Evolutionary conservation across 2,888 invertebrate genomes (phyloP).

Genomic region (Baccha elongata): DNA sequence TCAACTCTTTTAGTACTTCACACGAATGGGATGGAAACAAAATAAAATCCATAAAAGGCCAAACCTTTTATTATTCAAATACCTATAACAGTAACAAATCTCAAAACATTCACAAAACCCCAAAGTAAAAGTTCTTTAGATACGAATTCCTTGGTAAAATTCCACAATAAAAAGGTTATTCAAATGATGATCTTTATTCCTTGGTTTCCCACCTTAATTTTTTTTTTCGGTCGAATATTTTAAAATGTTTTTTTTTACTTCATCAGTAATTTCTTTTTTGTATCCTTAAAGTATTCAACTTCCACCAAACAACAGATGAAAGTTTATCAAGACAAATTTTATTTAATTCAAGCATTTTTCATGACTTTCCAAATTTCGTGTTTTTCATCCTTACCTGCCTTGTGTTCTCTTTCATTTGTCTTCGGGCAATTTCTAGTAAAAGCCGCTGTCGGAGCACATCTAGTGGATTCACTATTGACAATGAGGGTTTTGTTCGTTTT

Average conservation of each 20-base stretch:
- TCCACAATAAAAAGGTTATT: background rate
- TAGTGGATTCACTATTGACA: slow-evolving; percentile 94
- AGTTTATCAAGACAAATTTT: slow-evolving; percentile 45
- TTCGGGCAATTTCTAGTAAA: slow-evolving; percentile 90
- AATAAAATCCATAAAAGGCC: background rate
- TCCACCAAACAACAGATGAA: background rate
- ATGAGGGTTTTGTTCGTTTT: slow-evolving; percentile 87
- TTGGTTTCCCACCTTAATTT: too few species aligned
- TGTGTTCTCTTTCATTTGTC: slow-evolving; percentile 90
- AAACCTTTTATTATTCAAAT: background rate
- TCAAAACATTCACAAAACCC: background rate
- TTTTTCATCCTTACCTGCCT: slow-evolving; percentile 83
- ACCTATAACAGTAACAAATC: background rate
- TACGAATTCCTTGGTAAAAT: slow-evolving; percentile 8
- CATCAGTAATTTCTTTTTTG: slow-evolving; percentile 30
- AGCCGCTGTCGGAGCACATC: slow-evolving; percentile 93
- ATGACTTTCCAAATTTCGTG: background rate
- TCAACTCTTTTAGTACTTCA: too few species aligned
- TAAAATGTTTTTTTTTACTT: slow-evolving; percentile 3
- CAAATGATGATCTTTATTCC: slow-evolving; percentile 6
- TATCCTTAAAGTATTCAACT: background rate
- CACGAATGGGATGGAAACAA: too few species aligned
- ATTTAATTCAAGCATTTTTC: slow-evolving; percentile 25
- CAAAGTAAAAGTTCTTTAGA: slow-evolving; percentile 17
- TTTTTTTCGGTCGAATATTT: slow-evolving; percentile 3